phyloP scores from a whole-genome alignment of 2,797 vertebrate genomes.

The Myripristis murdjan region DNA sequence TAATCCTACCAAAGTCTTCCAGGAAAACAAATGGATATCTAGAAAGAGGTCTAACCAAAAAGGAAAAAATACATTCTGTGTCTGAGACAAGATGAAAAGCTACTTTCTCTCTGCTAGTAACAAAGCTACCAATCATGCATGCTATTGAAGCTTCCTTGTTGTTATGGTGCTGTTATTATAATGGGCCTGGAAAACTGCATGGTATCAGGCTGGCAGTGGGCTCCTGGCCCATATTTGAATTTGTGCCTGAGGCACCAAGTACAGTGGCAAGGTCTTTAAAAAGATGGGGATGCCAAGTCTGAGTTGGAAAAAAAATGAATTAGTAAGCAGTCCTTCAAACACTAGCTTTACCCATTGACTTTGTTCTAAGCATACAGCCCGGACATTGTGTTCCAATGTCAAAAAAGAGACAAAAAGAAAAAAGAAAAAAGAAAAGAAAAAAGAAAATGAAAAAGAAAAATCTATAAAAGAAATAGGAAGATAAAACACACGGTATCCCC shows the following conservation, averaged over 20 bases:
- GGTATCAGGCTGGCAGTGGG: not conserved
- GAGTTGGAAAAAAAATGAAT: not conserved
- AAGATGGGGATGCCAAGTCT: not conserved
- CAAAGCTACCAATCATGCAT: not conserved
- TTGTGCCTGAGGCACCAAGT: not conserved
- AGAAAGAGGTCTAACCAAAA: too few species aligned
- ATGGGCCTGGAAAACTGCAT: not conserved
- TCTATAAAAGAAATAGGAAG: slow-evolving; percentile 12
- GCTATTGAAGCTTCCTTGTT: not conserved
- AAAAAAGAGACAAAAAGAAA: slow-evolving; percentile 1
- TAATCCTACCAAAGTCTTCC: too few species aligned
- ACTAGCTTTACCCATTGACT: not conserved
- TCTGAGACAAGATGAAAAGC: not conserved
- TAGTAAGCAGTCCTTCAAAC: slow-evolving; percentile 4
- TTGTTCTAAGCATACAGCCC: not conserved
- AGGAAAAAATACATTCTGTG: too few species aligned
- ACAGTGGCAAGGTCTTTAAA: not conserved
- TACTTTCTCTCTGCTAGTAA: slow-evolving; percentile 4
- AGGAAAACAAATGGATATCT: too few species aligned
- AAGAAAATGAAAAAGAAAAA: not conserved
- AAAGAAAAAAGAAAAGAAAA: slow-evolving; percentile 14
- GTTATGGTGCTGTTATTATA: not conserved
- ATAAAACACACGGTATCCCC: slow-evolving; percentile 18
- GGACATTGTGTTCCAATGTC: slow-evolving; percentile 15
- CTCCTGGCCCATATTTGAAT: slow-evolving; percentile 27